Evolutionary conservation across 2,888 invertebrate genomes (phyloP).

Genomic region (Synanthedon formicaeformis): DNA sequence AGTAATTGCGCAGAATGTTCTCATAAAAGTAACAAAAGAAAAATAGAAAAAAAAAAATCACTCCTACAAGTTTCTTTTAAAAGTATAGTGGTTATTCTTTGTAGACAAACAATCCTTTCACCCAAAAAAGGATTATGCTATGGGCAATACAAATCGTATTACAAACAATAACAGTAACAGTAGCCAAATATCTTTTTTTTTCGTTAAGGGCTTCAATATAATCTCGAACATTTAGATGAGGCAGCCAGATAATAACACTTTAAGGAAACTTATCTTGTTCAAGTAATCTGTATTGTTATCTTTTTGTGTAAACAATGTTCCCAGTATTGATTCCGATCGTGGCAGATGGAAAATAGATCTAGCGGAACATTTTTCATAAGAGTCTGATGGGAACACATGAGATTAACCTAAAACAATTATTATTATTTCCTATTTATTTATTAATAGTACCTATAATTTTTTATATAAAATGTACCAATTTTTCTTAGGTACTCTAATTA

Average conservation of each 20-base stretch:
- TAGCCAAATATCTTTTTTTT: constrained; percentile 39
- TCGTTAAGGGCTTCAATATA: constrained; percentile 25
- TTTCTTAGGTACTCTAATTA: too few relatives aligned
- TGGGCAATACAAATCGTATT: constrained; percentile 50
- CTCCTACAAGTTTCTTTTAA: too few relatives aligned
- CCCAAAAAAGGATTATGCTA: constrained; percentile 37
- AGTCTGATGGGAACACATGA: too few relatives aligned
- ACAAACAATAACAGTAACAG: constrained; percentile 46
- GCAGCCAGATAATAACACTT: constrained; percentile 36
- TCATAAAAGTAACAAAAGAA: too few relatives aligned
- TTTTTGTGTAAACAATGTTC: constrained; percentile 12
- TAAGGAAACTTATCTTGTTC: constrained; percentile 36
- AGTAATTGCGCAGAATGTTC: too few relatives aligned
- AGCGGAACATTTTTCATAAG: too few relatives aligned
- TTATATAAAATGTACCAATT: too few relatives aligned
- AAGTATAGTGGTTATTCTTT: background rate
- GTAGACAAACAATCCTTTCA: constrained; percentile 33
- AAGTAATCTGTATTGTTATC: constrained; percentile 37
- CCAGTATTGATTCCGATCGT: constrained; percentile 24
- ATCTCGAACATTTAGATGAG: constrained; percentile 39
- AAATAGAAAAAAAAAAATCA: background rate
- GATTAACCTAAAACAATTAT: too few relatives aligned
- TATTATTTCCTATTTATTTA: too few relatives aligned
- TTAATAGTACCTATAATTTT: too few relatives aligned
- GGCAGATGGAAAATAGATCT: background rate